Base-by-base conservation (phyloP, 37 sponge, comb jelly and placozoan species). In the Cladorhizidae sp. region DNA sequence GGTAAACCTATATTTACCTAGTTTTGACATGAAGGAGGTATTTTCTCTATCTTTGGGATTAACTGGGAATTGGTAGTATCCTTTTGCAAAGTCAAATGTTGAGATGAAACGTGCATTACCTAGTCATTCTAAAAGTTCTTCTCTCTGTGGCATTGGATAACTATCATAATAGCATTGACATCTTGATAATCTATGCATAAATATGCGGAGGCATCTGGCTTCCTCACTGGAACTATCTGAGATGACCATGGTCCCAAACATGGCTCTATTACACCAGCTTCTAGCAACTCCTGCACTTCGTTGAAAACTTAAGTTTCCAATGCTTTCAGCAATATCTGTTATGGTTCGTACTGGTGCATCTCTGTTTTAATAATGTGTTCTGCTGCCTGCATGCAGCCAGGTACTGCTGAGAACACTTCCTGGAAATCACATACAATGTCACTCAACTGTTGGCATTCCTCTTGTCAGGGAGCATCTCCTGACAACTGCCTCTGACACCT, bases 61-160 rank as follows among this genome's bases (percentile, higher is more conserved):
- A 38, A 90, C 74, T 54, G 86, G 86, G 14, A 90, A 14, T 38
- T 86, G 92, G 65, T 80, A 85, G 75, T n/a, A n/a, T 78, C n/a
- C n/a, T 80, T 6, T 85, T 85, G 75, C 81, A 45, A 86, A 52
- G 58, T 88, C 84, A 17, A 83, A 70, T 20, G 39, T 90, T 14
- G 73, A 75, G 78, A 90, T 54, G 51, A 80, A 29, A 3, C 20
- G 11, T n/a, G n/a, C n/a, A n/a, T n/a, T n/a, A n/a, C n/a, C n/a
- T n/a, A n/a, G n/a, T n/a, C n/a, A n/a, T n/a, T n/a, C n/a, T n/a
- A n/a, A n/a, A n/a, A n/a, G n/a, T n/a, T n/a, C n/a, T n/a, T n/a
- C n/a, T n/a, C n/a, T 17, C 12, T 54, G 12, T 54, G 55, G 55
- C 17, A 54, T 12, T 12, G 55, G 55, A 20, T 17, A 20, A 20